Base-by-base conservation (phyloP, 2,888 invertebrate species). In the Tipula unca region DNA sequence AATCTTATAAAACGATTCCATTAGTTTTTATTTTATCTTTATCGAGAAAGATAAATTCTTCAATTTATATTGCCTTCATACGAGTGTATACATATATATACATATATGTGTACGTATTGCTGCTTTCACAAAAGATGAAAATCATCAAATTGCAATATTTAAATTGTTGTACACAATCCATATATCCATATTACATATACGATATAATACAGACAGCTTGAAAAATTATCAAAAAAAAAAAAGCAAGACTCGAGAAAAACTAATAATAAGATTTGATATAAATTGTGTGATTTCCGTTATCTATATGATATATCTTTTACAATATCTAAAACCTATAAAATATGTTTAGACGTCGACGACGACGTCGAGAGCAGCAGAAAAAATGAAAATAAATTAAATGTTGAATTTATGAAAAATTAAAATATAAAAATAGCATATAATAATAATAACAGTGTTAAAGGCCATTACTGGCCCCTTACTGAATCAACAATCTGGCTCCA, bases 11-110 rank as follows among this genome's bases (percentile, higher is more conserved):
- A 69, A 25, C 69, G 69, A 69, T 69, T 69, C 69, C 69, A 69
- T 69, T 69, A 69, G 69, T 69, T 69, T 69, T 69, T 69, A 69
- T 69, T 69, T 69, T 69, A 69, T 69, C 69, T 69, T 69, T 69
- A 69, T 69, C 69, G 69, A 69, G 69, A 25, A 69, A 69, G 69
- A 69, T 69, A 69, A 69, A 69, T 69, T 69, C 69, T 69, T 69
- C 69, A 69, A 69, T 69, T 69, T 69, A 69, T 69, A 69, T 69
- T 69, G 69, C 69, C 13, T 69, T 69, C 69, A 69, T 69, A 69
- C 69, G 25, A 25, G 10, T 10, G n/a, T 39, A 14, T 3, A n/a
- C 3, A 48, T 6, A 3, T 48, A 48, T 6, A 48, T 69, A 25
- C 25, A 25, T 13, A 69, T 69, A 17, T 13, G 25, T 25, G 25